Base-by-base conservation (phyloP, 2,888 invertebrate species). In the Dorcus hopei region DNA sequence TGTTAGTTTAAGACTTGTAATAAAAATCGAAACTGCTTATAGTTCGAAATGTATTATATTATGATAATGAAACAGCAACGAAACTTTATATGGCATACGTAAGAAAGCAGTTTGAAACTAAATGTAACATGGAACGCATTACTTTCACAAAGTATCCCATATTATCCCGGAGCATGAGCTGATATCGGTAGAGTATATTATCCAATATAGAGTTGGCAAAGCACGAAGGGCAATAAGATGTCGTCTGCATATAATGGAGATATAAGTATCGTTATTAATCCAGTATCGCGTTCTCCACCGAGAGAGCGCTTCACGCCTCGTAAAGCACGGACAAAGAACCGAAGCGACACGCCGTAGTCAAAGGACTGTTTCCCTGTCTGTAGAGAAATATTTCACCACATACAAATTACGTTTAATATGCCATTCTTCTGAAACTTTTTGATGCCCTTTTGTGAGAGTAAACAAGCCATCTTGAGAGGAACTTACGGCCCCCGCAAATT, bases 261-360 rank as follows among this genome's bases (percentile, higher is more conserved):
- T 68, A 68, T 68, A 70, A 71, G 71, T 70, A 69, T 69, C 68
- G 68, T 69, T 70, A 71, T 71, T 71, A 71, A 71, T 71, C 66
- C 68, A 63, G 64, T 67, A 68, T 68, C 67, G 66, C 67, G 62
- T 33, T 33, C 49, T 53, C 59, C 61, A 56, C 64, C 68, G 65
- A 65, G 65, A 65, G 66, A 68, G 66, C 62, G 66, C 68, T 72
- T 71, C 69, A 69, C 72, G 71, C 71, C 70, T 72, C 69, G 70
- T 66, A 67, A 69, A 70, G 62, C 64, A 67, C 59, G 66, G 67
- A 72, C 72, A 72, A 71, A 69, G 70, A 66, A 68, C 68, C 62
- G 66, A 68, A 67, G 26, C 39, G 39, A 23, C 26, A 33, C 26
- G 26, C 26, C 26, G 26, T 33, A 33, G 26, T 33, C 26, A 33